Conservation (phyloP, 1,140 invertebrate genomes). For the Rhyacophila brunnea region DNA sequence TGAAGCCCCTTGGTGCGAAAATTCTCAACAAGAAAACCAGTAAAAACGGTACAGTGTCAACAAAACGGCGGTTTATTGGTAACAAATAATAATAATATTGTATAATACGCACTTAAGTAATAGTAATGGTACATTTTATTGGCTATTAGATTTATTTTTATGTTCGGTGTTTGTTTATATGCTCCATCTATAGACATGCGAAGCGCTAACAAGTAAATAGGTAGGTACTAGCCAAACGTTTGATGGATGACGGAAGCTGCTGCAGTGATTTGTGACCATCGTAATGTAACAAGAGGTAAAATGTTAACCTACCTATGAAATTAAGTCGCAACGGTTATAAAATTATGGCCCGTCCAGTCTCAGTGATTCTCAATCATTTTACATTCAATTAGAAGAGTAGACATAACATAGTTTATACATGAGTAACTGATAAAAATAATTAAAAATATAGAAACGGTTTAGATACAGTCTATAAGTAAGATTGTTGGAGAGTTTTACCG, state of each 20-base stretch:
- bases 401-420: too few species aligned
- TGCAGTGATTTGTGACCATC: conserved; percentile 34
- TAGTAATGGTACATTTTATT: conserved; percentile 58
- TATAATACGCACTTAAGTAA: conserved; percentile 49
- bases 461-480: too few species aligned
- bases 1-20: too few species aligned
- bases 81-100: conserved; percentile 37
- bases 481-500: too few species aligned
- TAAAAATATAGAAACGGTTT: too few species aligned
- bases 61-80: conserved; percentile 25
- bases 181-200: conserved; percentile 48
- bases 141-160: conserved; percentile 59
- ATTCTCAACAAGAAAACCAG: not conserved
- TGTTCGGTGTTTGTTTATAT: conserved; percentile 56
- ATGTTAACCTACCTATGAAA: not conserved
- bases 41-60: conserved; percentile 24
- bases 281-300: conserved; percentile 7
- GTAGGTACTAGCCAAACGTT: conserved; percentile 36
- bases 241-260: conserved; percentile 33
- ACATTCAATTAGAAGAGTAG: too few species aligned
- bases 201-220: conserved; percentile 45
- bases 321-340: conserved; percentile 1
- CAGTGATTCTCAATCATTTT: too few species aligned
- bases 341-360: not conserved
- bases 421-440: too few species aligned